Percentiles rank a stretch among this genome's conserved stretches.
These are phyloP conservation scores for Sebastes trivittatus DNA, from an alignment of 2,797 vertebrate species.

Conservation along the genomic window DNA sequence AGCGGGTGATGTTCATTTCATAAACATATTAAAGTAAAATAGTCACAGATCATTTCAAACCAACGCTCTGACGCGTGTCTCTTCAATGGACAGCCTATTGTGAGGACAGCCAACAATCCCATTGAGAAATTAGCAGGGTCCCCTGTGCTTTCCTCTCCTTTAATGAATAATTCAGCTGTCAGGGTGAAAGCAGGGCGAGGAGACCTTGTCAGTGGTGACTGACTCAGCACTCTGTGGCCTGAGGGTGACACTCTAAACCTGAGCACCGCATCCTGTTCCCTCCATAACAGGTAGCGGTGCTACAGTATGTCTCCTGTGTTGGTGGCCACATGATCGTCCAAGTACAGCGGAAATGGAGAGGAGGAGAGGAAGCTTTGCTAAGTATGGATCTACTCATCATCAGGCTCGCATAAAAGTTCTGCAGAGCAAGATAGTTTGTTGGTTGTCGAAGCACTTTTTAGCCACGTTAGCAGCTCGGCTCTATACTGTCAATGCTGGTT, in stretches of 20 bases:
- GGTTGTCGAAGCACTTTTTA: not conserved
- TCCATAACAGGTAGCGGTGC: conserved; percentile 37
- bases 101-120: conserved; percentile 80
- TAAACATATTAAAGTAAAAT: conserved; percentile 56
- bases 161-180: conserved; percentile 81
- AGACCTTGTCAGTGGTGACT: conserved; percentile 76
- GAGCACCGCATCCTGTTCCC: conserved; percentile 55
- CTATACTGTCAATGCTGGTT: not conserved
- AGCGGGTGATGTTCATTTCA: conserved; percentile 49
- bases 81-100: conserved; percentile 39
- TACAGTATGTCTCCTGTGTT: conserved; percentile 21
- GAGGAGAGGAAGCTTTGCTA: not conserved
- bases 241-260: conserved; percentile 74
- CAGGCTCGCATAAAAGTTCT: not conserved
- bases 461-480: not conserved
- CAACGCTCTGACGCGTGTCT: conserved; percentile 26
- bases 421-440: not conserved
- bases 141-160: conserved; percentile 68
- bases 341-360: conserved; percentile 8
- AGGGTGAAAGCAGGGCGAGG: conserved; percentile 72
- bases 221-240: conserved; percentile 77
- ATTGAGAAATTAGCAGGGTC: conserved; percentile 82
- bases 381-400: not conserved
- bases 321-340: conserved; percentile 12
- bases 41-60: conserved; percentile 55